Evolutionary conservation across 2,113 vertebrate species (phyloP).

Genomic region (Galemys pyrenaicus): DNA sequence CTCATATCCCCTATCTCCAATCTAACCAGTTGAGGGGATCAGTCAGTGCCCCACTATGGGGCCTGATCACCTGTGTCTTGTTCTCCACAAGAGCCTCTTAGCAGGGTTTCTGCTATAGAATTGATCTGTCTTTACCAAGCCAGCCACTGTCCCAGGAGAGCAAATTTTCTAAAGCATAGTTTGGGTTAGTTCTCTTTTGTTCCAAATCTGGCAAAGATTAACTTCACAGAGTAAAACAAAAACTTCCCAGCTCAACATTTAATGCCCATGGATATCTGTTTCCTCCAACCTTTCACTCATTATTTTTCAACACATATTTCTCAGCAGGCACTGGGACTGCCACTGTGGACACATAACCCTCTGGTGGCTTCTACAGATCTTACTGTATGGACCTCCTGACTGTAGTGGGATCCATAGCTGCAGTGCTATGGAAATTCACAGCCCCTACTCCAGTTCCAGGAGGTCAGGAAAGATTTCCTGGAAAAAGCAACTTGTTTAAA

Average conservation of each 20-base stretch:
- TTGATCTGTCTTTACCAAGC: neutral
- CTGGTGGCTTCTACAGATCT: neutral
- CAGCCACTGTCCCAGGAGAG: neutral
- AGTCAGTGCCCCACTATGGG: fast-evolving
- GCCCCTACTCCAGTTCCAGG: too few relatives aligned
- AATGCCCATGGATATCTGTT: fast-evolving
- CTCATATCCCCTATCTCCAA: neutral
- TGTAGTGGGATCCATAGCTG: too few relatives aligned
- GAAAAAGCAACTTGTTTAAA: neutral
- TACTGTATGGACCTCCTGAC: neutral
- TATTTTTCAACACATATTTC: neutral
- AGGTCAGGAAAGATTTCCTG: neutral
- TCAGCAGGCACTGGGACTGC: neutral
- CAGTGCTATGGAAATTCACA: too few relatives aligned
- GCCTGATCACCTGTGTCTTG: neutral
- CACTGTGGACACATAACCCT: neutral
- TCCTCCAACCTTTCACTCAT: neutral
- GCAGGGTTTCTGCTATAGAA: neutral
- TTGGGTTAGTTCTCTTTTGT: neutral
- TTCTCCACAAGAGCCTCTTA: neutral
- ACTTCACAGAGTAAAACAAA: neutral
- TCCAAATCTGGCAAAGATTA: neutral
- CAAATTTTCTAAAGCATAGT: neutral
- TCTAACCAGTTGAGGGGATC: neutral
- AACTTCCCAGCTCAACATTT: neutral